These are phyloP conservation scores for Chrysogorgia sp. DNA, from an alignment of 92 coral and sea anemone genomes.

Conservation along the genomic window DNA sequence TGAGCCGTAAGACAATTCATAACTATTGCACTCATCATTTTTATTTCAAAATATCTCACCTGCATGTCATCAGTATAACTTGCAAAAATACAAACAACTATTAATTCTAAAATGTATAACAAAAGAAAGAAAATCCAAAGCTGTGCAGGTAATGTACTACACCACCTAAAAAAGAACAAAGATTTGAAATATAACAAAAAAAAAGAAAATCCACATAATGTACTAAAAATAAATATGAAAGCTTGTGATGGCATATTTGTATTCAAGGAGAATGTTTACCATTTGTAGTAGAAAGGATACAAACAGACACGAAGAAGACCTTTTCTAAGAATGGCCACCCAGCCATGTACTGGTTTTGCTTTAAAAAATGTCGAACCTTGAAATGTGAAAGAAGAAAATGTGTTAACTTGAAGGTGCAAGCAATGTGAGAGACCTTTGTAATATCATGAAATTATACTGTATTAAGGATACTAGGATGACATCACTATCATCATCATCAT, in stretches of 20 bases:
- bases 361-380: conserved; percentile 93
- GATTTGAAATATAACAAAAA: background rate
- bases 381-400: conserved; percentile 23
- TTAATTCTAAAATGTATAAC: conserved; percentile 74
- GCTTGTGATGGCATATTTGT: no score
- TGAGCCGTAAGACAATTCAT: no score
- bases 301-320: conserved; percentile 74
- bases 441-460: no score
- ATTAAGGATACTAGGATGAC: no score
- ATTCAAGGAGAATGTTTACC: no score
- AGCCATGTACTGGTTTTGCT: conserved; percentile 91
- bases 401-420: no score
- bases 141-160: conserved; percentile 70
- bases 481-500: no score
- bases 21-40: no score
- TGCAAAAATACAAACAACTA: conserved; percentile 71
- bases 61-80: conserved; percentile 50
- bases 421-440: no score
- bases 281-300: conserved; percentile 81
- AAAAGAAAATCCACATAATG: background rate
- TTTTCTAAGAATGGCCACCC: conserved; percentile 84
- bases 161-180: conserved; percentile 69
- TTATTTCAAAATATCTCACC: conserved; percentile 38
- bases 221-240: no score
- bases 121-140: conserved; percentile 80